These are phyloP conservation scores for Pterobdella sp. DNA, from an alignment of 2,888 invertebrate genomes.

Conservation along the genomic window DNA sequence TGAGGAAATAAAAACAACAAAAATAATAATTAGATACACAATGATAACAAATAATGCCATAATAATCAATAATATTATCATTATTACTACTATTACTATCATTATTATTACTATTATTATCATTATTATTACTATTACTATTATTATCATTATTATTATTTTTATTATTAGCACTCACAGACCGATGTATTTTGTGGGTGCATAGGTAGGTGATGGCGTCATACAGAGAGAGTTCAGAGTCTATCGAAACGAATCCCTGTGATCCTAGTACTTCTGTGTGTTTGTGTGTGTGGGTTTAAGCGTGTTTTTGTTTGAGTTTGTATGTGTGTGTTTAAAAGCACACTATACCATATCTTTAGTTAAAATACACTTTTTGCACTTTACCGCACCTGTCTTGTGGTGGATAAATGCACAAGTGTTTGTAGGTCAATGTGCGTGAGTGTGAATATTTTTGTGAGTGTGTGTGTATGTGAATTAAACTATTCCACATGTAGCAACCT, in stretches of 20 bases:
- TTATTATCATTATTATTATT: not conserved
- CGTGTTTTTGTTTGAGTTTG: not conserved
- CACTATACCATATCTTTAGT: too few relatives aligned
- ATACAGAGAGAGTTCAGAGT: constrained; percentile 69
- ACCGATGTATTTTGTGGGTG: constrained; percentile 83
- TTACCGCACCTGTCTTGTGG: too few relatives aligned
- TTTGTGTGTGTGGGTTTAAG: not conserved
- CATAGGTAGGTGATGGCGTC: constrained; percentile 88
- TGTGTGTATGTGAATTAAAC: too few relatives aligned
- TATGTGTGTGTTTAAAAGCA: too few relatives aligned
- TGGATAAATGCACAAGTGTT: too few relatives aligned
- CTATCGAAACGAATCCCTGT: constrained; percentile 78
- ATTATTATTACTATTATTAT: not conserved
- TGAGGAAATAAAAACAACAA: too few relatives aligned
- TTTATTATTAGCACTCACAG: too few relatives aligned
- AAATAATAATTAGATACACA: not conserved
- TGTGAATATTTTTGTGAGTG: too few relatives aligned
- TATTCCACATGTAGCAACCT: constrained; percentile 51
- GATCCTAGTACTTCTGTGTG: constrained; percentile 71
- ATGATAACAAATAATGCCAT: not conserved
- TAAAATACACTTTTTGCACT: too few relatives aligned
- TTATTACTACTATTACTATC: not conserved
- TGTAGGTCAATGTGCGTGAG: too few relatives aligned
- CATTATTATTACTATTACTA: not conserved
- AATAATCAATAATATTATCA: not conserved